Evolutionary conservation across 2,113 vertebrate genomes (phyloP).

Genomic region (Papio anubis): DNA sequence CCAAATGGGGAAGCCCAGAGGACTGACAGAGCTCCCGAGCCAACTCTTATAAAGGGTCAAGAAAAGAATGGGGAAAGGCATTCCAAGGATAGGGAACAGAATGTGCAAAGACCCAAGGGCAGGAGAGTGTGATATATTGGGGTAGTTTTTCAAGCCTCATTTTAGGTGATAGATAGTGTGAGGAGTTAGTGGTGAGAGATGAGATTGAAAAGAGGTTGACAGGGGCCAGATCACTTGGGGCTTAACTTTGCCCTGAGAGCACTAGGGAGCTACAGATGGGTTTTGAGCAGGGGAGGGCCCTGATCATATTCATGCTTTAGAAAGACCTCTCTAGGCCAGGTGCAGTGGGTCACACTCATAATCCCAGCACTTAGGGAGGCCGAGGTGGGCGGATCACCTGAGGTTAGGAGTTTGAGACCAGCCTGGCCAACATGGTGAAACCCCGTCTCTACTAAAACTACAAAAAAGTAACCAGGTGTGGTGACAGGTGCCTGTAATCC

Average conservation of each 20-base stretch:
- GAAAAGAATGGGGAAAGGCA: not conserved
- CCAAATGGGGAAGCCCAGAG: not conserved
- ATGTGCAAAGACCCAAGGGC: not conserved
- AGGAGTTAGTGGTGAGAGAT: not conserved
- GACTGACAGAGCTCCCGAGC: not conserved
- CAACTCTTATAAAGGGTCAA: not conserved
- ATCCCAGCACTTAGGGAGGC: no score
- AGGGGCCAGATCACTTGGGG: not conserved
- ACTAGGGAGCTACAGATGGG: not conserved
- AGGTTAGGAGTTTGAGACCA: no score
- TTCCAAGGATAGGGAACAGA: not conserved
- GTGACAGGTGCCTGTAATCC: no score
- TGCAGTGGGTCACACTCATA: no score
- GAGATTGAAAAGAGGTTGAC: not conserved
- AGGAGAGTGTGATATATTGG: not conserved
- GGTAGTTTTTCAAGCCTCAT: not conserved
- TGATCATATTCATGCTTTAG: not conserved
- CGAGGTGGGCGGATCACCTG: no score
- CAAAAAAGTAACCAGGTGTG: no score
- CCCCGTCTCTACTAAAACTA: no score
- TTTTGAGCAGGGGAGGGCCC: not conserved
- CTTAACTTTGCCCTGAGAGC: not conserved
- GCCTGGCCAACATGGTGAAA: no score
- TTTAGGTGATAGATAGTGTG: not conserved
- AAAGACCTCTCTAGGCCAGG: not conserved